Base-by-base conservation (phyloP, 2,888 invertebrate species). In the Sarcophaga carnaria region DNA sequence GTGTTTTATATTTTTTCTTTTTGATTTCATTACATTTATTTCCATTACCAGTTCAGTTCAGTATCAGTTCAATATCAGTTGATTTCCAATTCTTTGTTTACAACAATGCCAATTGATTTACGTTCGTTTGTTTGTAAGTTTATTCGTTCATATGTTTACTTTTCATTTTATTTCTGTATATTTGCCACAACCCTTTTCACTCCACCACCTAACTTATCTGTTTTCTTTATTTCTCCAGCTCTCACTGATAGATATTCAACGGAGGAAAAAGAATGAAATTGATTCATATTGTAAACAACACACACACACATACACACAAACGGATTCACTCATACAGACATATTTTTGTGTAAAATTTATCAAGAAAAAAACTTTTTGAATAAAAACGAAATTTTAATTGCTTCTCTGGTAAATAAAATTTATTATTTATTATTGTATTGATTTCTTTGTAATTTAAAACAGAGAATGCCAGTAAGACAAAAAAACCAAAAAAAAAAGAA, bases 301-400 rank as follows among this genome's bases (percentile, higher is more conserved):
- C 37, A 37, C 10, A 37, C 37, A 37, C 37, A 37, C 37, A 8
- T 10, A 37, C 37, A 37, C 37, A 37, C 37, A 37, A 37, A 10
- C 8, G 8, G 3, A 10, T 37, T 37, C 8, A 37, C 37, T 37
- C 8, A 37, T 8, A 37, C 37, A 37, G 37, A 37, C 0, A 37
- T 37, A 10, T 37, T 37, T 37, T 37, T 37, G 8, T 37, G 8
- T 8, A 37, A 37, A 37, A 37, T 37, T 37, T 37, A 10, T 37
- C 0, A 37, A 37, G 47, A 8, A 69, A 17, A 54, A 22, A 71
- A 69, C 71, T 12, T 27, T 37, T 67, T 63, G 22, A 83, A 78
- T 83, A 63, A 69, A 83, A 83, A 47, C 74, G 69, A 75, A 79
- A 70, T 83, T 81, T 83, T 79, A 79, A 79, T 83, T 83, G 74